Percentiles rank a stretch among this genome's conserved stretches.
phyloP scores from a whole-genome alignment of 2,113 vertebrate genomes.

The Tetrao urogallus region DNA sequence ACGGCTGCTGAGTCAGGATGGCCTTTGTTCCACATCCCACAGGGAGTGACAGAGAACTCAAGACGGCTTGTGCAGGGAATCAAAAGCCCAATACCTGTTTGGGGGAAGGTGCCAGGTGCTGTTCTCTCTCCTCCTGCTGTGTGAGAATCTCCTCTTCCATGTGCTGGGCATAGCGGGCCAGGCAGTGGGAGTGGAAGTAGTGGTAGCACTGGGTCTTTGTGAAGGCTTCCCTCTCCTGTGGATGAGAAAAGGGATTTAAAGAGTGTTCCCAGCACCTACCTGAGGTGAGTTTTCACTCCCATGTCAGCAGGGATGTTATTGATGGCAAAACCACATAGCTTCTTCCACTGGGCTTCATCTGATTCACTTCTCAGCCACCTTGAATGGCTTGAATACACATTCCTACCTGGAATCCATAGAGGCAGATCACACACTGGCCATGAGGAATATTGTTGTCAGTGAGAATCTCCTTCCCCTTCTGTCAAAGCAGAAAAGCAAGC shows the following conservation, averaged over 20 bases:
- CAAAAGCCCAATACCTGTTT: slow-evolving; percentile 46
- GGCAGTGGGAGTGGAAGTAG: slow-evolving; percentile 96
- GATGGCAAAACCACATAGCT: neutral
- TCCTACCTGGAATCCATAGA: slow-evolving; percentile 91
- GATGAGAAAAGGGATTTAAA: neutral
- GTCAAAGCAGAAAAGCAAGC: neutral
- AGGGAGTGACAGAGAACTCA: neutral
- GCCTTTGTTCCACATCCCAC: accelerated
- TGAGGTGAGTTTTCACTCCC: neutral
- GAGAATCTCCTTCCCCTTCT: slow-evolving; percentile 98
- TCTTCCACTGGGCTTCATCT: neutral
- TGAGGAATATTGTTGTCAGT: slow-evolving; percentile 96
- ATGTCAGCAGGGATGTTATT: neutral
- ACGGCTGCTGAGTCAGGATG: neutral
- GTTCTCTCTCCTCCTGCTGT: slow-evolving; percentile 82
- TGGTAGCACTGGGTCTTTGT: slow-evolving; percentile 96
- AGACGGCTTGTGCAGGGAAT: neutral
- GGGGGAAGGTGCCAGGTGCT: slow-evolving; percentile 68
- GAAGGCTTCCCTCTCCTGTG: slow-evolving; percentile 90
- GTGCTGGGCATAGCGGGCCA: slow-evolving; percentile 91
- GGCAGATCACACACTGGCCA: slow-evolving; percentile 95
- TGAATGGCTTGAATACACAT: accelerated
- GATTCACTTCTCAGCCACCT: neutral
- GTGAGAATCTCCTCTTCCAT: slow-evolving; percentile 86
- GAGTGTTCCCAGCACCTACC: neutral